A percentile compares a stretch with the other conserved stretches of the same genome.
Conservation (phyloP, 2,113 vertebrate species). For the Anthoscopus minutus region DNA sequence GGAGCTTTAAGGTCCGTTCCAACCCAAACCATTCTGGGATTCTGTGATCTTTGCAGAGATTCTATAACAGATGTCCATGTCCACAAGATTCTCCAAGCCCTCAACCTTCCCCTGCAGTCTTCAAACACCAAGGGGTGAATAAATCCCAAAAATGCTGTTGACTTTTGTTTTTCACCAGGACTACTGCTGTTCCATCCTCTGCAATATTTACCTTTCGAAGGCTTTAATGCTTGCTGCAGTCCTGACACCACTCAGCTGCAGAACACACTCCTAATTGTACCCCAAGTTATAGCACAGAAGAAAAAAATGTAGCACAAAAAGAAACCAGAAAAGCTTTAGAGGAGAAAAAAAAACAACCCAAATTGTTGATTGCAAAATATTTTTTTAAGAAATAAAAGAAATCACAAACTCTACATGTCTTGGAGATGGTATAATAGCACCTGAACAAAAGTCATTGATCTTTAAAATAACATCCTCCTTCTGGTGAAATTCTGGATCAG, state of each 20-base stretch:
- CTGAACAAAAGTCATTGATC: neutral
- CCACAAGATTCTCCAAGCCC: neutral
- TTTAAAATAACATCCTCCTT: neutral
- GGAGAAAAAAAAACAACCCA: neutral
- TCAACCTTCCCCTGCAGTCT: neutral
- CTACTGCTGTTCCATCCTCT: neutral
- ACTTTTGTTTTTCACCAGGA: neutral
- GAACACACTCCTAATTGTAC: constrained; percentile 34
- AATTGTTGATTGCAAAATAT: neutral
- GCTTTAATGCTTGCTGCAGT: constrained; percentile 3
- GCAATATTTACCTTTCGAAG: neutral
- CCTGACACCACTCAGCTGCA: constrained; percentile 30
- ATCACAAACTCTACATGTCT: neutral
- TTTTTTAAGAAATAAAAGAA: constrained; percentile 3
- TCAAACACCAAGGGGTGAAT: neutral
- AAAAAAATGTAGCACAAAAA: neutral
- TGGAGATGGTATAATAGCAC: neutral
- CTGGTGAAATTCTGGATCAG: neutral
- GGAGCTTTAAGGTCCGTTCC: neutral
- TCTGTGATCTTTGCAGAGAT: neutral
- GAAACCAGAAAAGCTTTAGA: neutral
- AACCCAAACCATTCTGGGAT: neutral
- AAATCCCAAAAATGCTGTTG: neutral
- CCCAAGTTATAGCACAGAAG: neutral
- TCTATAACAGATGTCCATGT: neutral